Conservation (phyloP, 1,140 invertebrate species). For the Choristoneura fumiferana region DNA sequence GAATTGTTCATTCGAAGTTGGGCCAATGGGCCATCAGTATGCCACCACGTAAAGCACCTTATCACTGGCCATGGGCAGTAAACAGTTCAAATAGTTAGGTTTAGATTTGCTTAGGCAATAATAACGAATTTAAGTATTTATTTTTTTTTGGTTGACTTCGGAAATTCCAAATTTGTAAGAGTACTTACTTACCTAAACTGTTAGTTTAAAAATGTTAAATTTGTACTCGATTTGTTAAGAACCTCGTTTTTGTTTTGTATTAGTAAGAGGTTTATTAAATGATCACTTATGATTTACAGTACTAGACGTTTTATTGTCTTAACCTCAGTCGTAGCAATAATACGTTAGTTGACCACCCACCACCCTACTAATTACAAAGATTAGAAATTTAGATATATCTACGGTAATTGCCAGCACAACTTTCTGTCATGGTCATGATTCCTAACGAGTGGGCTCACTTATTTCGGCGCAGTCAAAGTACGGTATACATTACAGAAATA, state of each 20-base stretch:
- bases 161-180: background rate
- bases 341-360: too few relatives aligned
- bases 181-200: background rate
- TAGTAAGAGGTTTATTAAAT: conserved; percentile 6
- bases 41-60: background rate
- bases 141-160: background rate
- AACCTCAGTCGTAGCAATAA: too few relatives aligned
- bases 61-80: background rate
- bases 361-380: too few relatives aligned
- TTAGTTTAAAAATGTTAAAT: conserved; percentile 6
- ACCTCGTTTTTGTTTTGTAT: background rate
- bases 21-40: too few relatives aligned
- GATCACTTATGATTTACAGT: background rate
- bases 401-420: too few relatives aligned
- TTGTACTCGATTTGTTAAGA: conserved; percentile 13
- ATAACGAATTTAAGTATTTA: conserved; percentile 3
- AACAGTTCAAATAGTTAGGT: conserved; percentile 11
- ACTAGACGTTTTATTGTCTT: background rate
- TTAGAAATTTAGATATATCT: too few relatives aligned
- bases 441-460: too few relatives aligned
- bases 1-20: too few relatives aligned
- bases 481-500: too few relatives aligned
- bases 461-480: too few relatives aligned
- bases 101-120: conserved; percentile 4
- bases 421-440: too few relatives aligned